A percentile compares a stretch with the other conserved stretches of the same genome.
phyloP scores from a whole-genome alignment of 2,888 invertebrate genomes.

The Erebia epiphron region DNA sequence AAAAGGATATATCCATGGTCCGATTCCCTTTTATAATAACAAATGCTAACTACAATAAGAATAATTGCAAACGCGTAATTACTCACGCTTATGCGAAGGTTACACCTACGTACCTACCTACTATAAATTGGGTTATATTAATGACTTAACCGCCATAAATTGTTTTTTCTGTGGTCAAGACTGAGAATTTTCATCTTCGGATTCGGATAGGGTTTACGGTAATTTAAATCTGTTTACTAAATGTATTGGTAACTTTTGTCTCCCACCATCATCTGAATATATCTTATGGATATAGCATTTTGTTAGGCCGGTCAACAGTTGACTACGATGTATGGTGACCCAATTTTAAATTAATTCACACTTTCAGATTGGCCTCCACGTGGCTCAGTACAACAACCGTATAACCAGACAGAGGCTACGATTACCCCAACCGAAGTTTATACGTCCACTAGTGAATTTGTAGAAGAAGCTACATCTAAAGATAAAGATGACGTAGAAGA shows the following conservation, averaged over 20 bases:
- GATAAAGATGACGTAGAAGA: constrained; percentile 39
- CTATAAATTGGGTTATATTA: constrained; percentile 1
- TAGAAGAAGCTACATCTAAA: constrained; percentile 41
- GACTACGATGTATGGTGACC: background rate
- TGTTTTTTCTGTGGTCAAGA: background rate
- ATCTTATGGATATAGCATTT: too few species aligned
- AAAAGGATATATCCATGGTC: constrained; percentile 26
- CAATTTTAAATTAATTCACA: background rate
- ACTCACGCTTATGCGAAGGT: constrained; percentile 37
- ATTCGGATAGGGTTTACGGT: background rate
- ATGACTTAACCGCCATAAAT: background rate
- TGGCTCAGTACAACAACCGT: constrained; percentile 68
- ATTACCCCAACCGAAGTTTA: constrained; percentile 36
- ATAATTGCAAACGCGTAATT: constrained; percentile 39
- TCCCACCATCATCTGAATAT: too few species aligned
- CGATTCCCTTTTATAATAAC: constrained; percentile 23
- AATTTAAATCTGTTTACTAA: too few species aligned
- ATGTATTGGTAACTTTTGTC: too few species aligned
- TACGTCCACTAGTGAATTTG: constrained; percentile 40
- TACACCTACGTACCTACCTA: background rate
- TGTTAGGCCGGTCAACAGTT: background rate
- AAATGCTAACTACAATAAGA: constrained; percentile 33
- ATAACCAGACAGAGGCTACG: constrained; percentile 34
- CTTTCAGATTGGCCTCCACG: constrained; percentile 67
- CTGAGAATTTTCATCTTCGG: background rate